Base-by-base conservation (phyloP, 2,888 invertebrate genomes). In the Zelleria hepariella region DNA sequence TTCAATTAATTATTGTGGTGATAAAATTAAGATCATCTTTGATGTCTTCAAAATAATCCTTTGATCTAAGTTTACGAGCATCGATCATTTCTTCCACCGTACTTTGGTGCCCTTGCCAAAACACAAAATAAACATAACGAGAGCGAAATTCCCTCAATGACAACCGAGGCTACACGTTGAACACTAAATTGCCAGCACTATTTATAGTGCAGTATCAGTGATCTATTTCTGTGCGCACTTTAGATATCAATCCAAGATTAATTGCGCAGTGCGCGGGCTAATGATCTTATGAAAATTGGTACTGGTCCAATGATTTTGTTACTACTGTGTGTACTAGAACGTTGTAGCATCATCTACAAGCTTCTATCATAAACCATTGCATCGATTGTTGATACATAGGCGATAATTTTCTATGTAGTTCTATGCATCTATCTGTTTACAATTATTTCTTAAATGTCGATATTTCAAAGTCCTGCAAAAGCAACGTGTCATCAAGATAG, bases 231-330 rank as follows among this genome's bases (percentile, higher is more conserved):
- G 78, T 59, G 59, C 15, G 32, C 32, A 66, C 78, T 73, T 68
- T 68, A 78, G 72, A 79, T 70, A 74, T 77, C 74, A 74, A 79
- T 81, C 75, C 72, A 71, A 77, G 72, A 77, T 73, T 68, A 78
- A 82, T 79, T 77, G 74, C 77, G 74, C 68, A 75, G 74, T 75
- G 77, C 77, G 75, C 75, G 75, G 76, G 71, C 70, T 75, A 75
- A 72, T 77, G 78, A 75, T 80, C 75, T 80, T 77, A 47, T 74
- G 75, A 73, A 70, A 73, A 74, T 82, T 84, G 82, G 80, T 78
- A 67, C 67, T 67, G 66, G 68, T 83, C 82, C 82, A 84, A 82
- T 68, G 10, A 42, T 42, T 42, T 42, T 2, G 1, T 42, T 32
- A 32, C 32, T 32, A 42, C 32, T 10, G 32, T 42, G 15, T 42